phyloP scores from a whole-genome alignment of 2,113 vertebrate species.

The Eretmochelys imbricata region DNA sequence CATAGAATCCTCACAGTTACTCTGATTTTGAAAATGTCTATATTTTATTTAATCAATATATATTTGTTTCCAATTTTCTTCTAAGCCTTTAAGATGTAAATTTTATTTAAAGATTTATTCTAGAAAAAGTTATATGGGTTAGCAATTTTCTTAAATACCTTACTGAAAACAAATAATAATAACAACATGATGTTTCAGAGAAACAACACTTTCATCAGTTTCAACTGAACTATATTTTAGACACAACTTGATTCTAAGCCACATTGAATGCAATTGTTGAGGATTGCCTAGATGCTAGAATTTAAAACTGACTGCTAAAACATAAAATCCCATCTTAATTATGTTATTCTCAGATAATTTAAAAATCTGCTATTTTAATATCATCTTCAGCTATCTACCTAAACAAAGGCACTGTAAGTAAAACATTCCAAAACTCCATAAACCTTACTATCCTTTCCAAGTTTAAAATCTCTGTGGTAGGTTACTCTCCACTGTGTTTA shows the following conservation, averaged over 20 bases:
- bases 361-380: constrained; percentile 21
- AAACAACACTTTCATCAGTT: neutral
- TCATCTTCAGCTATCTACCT: neutral
- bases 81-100: neutral
- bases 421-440: neutral
- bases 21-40: neutral
- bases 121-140: neutral
- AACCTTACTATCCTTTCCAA: neutral
- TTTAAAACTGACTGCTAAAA: neutral
- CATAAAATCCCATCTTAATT: neutral
- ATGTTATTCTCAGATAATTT: neutral
- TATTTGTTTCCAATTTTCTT: neutral
- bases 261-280: neutral
- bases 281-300: neutral
- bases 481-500: neutral
- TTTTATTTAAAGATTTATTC: neutral
- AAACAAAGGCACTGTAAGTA: neutral
- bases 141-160: neutral
- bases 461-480: neutral
- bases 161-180: neutral
- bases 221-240: neutral
- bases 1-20: neutral
- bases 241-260: neutral
- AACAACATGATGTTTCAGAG: neutral
- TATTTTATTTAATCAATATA: neutral